Evolutionary conservation across 1,140 invertebrate species (phyloP), one percentile per base, ranked within the genome.

Genomic region (Heliconius himera): DNA sequence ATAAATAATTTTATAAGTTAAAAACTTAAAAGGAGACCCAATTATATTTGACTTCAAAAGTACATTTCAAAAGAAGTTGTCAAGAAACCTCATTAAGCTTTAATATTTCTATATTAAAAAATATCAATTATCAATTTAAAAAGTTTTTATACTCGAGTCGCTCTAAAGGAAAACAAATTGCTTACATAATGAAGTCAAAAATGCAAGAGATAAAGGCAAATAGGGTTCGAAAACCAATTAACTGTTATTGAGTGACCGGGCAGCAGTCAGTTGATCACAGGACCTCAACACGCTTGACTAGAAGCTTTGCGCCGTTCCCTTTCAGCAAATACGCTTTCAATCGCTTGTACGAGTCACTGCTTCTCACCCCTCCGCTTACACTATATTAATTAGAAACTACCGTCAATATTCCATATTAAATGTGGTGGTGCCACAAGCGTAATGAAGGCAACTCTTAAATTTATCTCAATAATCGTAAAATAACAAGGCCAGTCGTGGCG

Each of bases 281-380:
- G 85, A 85, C 81, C 41, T 78, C 81, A 78, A 74, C 83, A 87
- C 87, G 88, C 82, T 88, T 89, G 87, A 91, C 88, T 90, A 85
- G 85, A 77, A 82, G 82, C 86, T 89, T 87, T 89, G 74, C 87
- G 83, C 84, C 76, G 83, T 81, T 83, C 78, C 84, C 84, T 85
- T 87, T 87, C 83, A 87, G 80, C 84, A 85, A 87, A 89, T 86
- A 86, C 80, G 76, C 83, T 78, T 83, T 82, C 84, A 84, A 86
- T 85, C 84, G 87, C 82, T 91, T 88, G 86, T 85, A 90, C 88
- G 88, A 90, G 85, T 91, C 89, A 91, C 85, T 90, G 89, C 86
- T 73, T 81, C 78, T 76, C 81, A 74, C 85, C 85, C 84, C 84
- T 82, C 80, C 79, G 71, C 60, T 79, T 82, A 83, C 82, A 85